Evolutionary conservation across 2,888 invertebrate genomes (phyloP), one percentile per base, ranked within the genome.

Genomic region (Lydus trimaculatus): DNA sequence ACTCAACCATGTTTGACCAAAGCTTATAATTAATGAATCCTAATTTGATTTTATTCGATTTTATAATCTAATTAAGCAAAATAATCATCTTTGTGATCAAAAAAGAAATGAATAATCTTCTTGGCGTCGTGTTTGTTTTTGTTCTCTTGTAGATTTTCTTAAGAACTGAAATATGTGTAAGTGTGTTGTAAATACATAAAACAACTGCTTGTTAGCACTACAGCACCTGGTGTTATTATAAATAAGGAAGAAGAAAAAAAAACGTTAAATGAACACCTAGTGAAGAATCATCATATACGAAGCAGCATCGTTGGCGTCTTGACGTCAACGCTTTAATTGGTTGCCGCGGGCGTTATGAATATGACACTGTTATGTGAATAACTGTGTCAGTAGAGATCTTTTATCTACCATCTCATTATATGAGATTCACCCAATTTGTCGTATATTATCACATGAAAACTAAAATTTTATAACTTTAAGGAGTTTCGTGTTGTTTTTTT

Each of bases 381-480:
- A 68, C 70, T 65, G 67, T 69, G 74, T 71, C 72, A 72, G 71
- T 23, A 15, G 68, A 66, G 69, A 67, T 43, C 67, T 73, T 72
- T 75, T 73, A 71, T 75, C 70, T 17, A 65, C 67, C 56, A 73
- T 73, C 70, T 73, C 72, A 75, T 75, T 73, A 75, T 71, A 67
- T 68, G 58, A 36, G 71, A 68, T 70, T 75, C 70, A 66, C 72
- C 69, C 71, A 69, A 72, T 72, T 75, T 73, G 71, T 62, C 43
- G 61, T 3, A 39, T 59, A 56, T 65, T 64, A 67, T 70, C 65
- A 59, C 39, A 70, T 62, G 62, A 61, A 70, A 67, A 70, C 62
- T 70, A 65, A 68, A 64, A 68, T 68, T 65, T 65, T 68, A 63
- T 69, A 65, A 63, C 65, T 65, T 64, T 63, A 39, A 39, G 6